These are phyloP conservation scores for Protula sp. DNA, from an alignment of 2,888 invertebrate species.

Conservation along the genomic window DNA sequence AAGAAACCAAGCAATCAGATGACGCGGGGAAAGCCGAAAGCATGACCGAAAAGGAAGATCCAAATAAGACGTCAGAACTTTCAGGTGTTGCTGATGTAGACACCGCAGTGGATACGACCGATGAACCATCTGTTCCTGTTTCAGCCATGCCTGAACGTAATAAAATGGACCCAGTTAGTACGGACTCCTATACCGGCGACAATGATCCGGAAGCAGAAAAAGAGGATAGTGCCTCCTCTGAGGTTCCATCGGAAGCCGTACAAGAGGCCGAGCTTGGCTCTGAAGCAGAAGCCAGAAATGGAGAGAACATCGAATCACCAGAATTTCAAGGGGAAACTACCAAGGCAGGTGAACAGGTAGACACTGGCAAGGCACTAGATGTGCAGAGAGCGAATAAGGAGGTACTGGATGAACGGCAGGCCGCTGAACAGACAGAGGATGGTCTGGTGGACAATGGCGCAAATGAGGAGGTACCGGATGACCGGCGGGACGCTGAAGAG, in stretches of 20 bases:
- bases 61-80: neutral
- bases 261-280: too few relatives aligned
- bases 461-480: neutral
- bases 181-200: neutral
- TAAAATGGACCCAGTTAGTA: too few relatives aligned
- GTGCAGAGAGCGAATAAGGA: neutral
- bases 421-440: neutral
- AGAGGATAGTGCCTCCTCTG: neutral
- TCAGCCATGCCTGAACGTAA: too few relatives aligned
- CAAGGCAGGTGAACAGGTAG: neutral
- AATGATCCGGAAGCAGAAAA: neutral
- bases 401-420: neutral
- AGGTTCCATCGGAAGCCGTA: too few relatives aligned
- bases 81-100: neutral
- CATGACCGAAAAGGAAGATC: neutral
- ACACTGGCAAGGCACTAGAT: neutral
- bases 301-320: neutral
- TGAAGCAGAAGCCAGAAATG: too few relatives aligned
- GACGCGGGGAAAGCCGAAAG: neutral
- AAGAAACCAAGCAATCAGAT: too few relatives aligned
- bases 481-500: neutral
- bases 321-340: neutral
- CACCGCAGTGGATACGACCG: neutral
- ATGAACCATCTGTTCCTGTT: too few relatives aligned
- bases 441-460: neutral